Evolutionary conservation across 2,113 vertebrate genomes (phyloP), one percentile per base, ranked within the genome.

Genomic region (Monopterus albus): DNA sequence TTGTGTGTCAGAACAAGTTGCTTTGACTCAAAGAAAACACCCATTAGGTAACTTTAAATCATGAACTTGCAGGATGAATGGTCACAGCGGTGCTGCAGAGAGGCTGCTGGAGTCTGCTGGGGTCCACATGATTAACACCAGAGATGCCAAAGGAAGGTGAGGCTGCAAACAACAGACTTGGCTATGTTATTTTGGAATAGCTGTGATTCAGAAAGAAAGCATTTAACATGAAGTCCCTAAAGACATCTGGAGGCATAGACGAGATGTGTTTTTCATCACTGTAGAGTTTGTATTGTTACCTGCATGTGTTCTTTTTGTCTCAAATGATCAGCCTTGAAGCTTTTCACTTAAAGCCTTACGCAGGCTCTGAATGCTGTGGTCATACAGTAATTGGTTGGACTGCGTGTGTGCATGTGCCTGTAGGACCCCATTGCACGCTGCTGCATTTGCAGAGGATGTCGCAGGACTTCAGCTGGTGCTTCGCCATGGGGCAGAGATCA

Each of bases 111-210:
- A 96, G 91, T 94, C 93, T 77, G 85, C 95, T 80, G 96, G 96
- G 91, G 93, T 95, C 93, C 95, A 97, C 92, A 96, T 98, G 94
- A 95, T 98, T 78, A 97, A 97, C 93, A 95, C 94, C 94, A 95
- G 95, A 94, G 97, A 99, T 92, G 94, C 94, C 94, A 98, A 97
- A 97, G 97, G 96, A 95, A 95, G 97, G 97, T 99, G 80, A 83
- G 88, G 7, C 40, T 50, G 39, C 38, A 14, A 64, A 20, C 11
- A 52, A 33, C 23, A 20, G 1, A 58, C 6, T 25, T 12, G 6
- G 49, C n/a, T 25, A 2, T 0, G 35, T 49, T 20, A 35, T 28
- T 21, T 36, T 2, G 18, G 26, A 33, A 31, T 9, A 39, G 0
- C 25, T 50, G 21, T n/a, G 7, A 26, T 40, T 31, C 18, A 29